Evolutionary conservation across 2,797 vertebrate genomes (phyloP), one percentile per base, ranked within the genome.

Genomic region (Tangara arthus): DNA sequence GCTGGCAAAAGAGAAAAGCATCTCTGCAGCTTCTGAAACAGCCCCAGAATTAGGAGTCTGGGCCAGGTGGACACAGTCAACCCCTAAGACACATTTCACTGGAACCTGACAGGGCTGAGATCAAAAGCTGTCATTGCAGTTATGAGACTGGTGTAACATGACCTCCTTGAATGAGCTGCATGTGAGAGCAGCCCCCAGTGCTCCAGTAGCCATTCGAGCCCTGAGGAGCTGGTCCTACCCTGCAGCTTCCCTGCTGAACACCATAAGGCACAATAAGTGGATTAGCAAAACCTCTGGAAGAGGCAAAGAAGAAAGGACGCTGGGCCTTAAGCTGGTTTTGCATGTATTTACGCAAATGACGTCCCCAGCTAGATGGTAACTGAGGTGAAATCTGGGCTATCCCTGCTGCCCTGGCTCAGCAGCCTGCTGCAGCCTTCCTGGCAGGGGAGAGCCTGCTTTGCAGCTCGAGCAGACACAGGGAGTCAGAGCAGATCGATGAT

Each of bases 211-310:
- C 28, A 9, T 21, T 39, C 0, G 0, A 75, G 61, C 55, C 32
- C 44, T 0, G 0, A 53, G 84, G 59, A 85, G 41, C 72, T 39
- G 1, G 42, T 55, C 39, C 41, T 41, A 1, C 39, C 34, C 72
- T 42, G 76, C 64, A 78, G 69, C 63, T 85, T 24, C 65, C 55
- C 24, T 0, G 6, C 77, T 30, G 35, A 78, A 19, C 50, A 42
- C 72, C 70, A 27, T 39, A 52, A 60, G 55, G 57, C 76, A 71
- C 86, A 47, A 4, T 71, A 91, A 85, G n/a, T 86, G 49, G 86
- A 93, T 91, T 91, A 86, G 73, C 61, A 90, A 75, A 86, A 81
- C 80, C 23, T 5, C 72, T 78, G 88, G 80, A 88, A 78, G 80
- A 88, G 88, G 52, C 2, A 1, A 68, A 64, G 89, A 72, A 92